These are phyloP conservation scores for Barnardius zonarius DNA, from an alignment of 2,113 vertebrate species.

Conservation along the genomic window DNA sequence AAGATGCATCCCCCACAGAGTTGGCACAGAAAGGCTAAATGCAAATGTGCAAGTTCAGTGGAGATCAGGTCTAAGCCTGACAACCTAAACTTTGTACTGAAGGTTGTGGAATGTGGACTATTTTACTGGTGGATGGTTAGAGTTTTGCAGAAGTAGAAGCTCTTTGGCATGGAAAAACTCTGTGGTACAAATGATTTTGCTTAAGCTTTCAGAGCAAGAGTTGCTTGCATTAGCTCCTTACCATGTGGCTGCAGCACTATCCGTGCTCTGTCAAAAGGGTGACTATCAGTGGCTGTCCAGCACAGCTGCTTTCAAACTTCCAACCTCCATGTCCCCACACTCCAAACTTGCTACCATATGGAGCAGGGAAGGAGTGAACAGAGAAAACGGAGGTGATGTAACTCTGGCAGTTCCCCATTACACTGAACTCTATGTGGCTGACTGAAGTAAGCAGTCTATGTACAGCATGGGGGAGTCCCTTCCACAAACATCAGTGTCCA, in stretches of 20 bases:
- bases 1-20: background rate
- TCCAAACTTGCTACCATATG: accelerated
- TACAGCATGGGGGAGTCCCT: background rate
- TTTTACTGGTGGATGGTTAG: background rate
- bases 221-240: background rate
- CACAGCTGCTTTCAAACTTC: background rate
- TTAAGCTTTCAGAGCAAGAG: background rate
- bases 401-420: background rate
- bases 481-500: background rate
- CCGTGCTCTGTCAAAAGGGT: background rate
- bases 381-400: background rate
- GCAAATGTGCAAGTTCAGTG: background rate
- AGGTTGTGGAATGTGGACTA: background rate
- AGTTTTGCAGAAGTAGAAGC: background rate
- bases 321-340: background rate
- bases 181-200: background rate
- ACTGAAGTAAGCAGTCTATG: background rate
- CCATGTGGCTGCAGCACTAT: too few relatives aligned
- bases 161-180: background rate
- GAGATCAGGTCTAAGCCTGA: background rate
- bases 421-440: background rate
- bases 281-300: background rate
- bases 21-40: background rate
- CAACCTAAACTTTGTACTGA: background rate
- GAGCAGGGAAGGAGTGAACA: background rate